Evolutionary conservation across 1,140 invertebrate genomes (phyloP).

Genomic region (Anastatus disparis): DNA sequence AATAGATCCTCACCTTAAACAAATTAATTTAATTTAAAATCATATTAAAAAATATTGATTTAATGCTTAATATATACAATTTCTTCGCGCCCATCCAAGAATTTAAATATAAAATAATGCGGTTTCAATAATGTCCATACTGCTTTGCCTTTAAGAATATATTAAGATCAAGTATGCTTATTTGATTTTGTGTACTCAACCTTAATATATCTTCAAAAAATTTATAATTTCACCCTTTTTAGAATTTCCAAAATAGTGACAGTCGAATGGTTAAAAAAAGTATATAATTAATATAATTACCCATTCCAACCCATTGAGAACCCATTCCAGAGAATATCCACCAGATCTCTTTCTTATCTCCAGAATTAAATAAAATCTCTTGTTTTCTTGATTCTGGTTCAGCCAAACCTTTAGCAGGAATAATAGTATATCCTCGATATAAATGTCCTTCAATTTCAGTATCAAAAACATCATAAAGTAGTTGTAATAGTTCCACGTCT

Average conservation of each 20-base stretch:
- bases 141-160: too few species aligned
- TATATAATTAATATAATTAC: conserved; percentile 44
- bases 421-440: conserved; percentile 63
- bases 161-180: too few species aligned
- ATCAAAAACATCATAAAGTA: conserved; percentile 65
- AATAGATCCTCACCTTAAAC: conserved; percentile 73
- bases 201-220: too few species aligned
- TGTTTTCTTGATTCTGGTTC: not conserved
- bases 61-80: too few species aligned
- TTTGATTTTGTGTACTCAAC: too few species aligned
- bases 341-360: conserved; percentile 57
- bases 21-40: not conserved
- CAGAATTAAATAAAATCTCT: conserved; percentile 7
- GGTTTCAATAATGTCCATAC: too few species aligned
- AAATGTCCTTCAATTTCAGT: conserved; percentile 59
- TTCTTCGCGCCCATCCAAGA: too few species aligned
- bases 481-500: conserved; percentile 62
- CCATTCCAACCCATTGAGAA: conserved; percentile 78
- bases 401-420: conserved; percentile 30
- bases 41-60: too few species aligned
- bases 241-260: too few species aligned
- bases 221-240: too few species aligned
- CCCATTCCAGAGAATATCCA: conserved; percentile 80
- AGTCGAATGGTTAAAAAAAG: too few species aligned
- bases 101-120: too few species aligned